Evolutionary conservation across 2,113 vertebrate genomes (phyloP), one percentile per base, ranked within the genome.

Genomic region (Malurus cyaneus): DNA sequence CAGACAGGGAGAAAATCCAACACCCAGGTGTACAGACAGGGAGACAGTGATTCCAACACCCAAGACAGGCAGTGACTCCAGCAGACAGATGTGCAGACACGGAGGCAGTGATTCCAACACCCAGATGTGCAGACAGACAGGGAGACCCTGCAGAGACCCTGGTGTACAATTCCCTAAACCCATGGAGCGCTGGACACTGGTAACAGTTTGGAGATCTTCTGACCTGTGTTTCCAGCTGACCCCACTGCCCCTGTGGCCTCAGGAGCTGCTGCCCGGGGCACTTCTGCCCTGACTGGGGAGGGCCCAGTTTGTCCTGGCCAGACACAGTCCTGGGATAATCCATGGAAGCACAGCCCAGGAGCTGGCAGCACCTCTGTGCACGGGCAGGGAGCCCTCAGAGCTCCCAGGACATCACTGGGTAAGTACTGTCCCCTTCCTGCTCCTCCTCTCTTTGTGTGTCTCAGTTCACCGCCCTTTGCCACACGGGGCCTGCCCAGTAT

Each of bases 391-490:
- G 2, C 61, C 34, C 5, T 7, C 9, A 8, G 6, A 3, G 8
- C 50, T 24, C 41, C 11, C 41, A 61, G 31, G 62, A 23, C 28
- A 5, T 6, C 32, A 6, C n/a, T n/a, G 21, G 2, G 6, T 54
- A 21, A 61, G 26, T 18, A 11, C 18, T 52, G 3, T 9, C n/a
- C 60, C 3, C 0, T 24, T 17, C 11, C 50, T 46, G 2, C 42
- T 52, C 18, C 14, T 50, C 8, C 39, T 42, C 28, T 7, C 5
- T 36, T 15, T 50, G 24, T 39, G 34, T n/a, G 41, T 11, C 31
- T 62, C 49, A 11, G 15, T 2, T 28, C 23, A 2, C 12, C 36
- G 21, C 34, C 9, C 13, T 66, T 29, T 80, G 67, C 50, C 44
- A 41, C 49, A 2, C 3, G 0, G 7, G 46, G 36, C 76, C 49